phyloP scores from a whole-genome alignment of 1,140 invertebrate genomes.

The Lycorma delicatula region DNA sequence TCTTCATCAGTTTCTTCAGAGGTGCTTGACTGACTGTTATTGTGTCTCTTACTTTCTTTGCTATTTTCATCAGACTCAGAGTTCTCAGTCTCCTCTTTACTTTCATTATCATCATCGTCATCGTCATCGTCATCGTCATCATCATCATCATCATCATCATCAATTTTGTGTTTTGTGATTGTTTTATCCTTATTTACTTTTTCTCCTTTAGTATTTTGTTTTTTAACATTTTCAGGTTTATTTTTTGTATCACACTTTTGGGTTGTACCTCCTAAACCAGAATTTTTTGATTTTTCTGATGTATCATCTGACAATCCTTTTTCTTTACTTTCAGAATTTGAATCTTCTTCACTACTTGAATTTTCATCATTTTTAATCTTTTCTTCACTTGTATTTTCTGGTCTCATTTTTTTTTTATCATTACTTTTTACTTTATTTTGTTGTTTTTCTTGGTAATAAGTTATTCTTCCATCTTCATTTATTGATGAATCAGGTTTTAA shows the following conservation, averaged over 20 bases:
- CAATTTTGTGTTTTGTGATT: neutral
- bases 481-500: neutral
- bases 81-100: neutral
- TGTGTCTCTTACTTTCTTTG: no score
- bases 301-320: no score
- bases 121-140: neutral
- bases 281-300: no score
- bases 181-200: neutral
- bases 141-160: neutral
- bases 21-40: no score
- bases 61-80: no score
- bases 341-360: neutral
- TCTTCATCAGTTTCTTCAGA: no score
- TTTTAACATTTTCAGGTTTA: no score
- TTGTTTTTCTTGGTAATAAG: neutral
- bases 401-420: neutral
- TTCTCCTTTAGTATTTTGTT: neutral
- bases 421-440: neutral
- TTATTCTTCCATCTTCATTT: neutral
- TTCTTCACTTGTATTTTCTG: neutral
- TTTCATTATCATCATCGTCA: neutral
- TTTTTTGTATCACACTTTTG: conserved; percentile 1
- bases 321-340: no score
- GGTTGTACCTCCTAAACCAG: no score
- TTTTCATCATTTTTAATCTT: neutral